Percentiles rank a stretch among this genome's conserved stretches.
Evolutionary conservation across 2,888 invertebrate species (phyloP).

Genomic region (Dione juno): DNA sequence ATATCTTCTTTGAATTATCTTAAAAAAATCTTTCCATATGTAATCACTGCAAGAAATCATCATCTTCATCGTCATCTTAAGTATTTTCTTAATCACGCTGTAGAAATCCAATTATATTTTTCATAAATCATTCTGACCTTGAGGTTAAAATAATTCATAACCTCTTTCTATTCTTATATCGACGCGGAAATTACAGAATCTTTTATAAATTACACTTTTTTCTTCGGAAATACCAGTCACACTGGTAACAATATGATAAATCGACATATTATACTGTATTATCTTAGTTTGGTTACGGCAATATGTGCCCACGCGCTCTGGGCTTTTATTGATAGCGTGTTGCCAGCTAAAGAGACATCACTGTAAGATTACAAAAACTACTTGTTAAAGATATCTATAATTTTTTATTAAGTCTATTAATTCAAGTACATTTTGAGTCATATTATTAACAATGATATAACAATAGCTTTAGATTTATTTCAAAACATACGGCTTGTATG

Average conservation of each 20-base stretch:
- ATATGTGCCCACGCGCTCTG: conserved; percentile 34
- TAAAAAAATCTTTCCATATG: not conserved
- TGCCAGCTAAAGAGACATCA: conserved; percentile 34
- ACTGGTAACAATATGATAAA: conserved; percentile 46
- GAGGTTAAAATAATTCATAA: conserved; percentile 60
- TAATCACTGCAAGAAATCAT: conserved; percentile 12
- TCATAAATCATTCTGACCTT: conserved; percentile 63
- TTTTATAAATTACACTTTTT: conserved; percentile 43
- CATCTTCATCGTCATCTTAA: conserved; percentile 29
- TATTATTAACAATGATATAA: not conserved
- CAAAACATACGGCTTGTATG: not conserved
- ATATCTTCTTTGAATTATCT: not conserved
- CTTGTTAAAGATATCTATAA: conserved; percentile 32
- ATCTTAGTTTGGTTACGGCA: conserved; percentile 37
- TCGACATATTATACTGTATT: conserved; percentile 47
- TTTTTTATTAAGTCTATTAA: conserved; percentile 26
- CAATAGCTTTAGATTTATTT: not conserved
- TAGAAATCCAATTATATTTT: conserved; percentile 43
- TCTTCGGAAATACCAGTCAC: conserved; percentile 29
- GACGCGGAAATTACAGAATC: conserved; percentile 49
- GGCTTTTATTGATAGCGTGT: conserved; percentile 34
- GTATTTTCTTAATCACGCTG: conserved; percentile 35
- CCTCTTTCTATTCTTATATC: conserved; percentile 52
- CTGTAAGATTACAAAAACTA: conserved; percentile 37
- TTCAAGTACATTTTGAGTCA: conserved; percentile 16